Base-by-base conservation (phyloP, 2,113 vertebrate genomes). In the Pedionomus torquatus region DNA sequence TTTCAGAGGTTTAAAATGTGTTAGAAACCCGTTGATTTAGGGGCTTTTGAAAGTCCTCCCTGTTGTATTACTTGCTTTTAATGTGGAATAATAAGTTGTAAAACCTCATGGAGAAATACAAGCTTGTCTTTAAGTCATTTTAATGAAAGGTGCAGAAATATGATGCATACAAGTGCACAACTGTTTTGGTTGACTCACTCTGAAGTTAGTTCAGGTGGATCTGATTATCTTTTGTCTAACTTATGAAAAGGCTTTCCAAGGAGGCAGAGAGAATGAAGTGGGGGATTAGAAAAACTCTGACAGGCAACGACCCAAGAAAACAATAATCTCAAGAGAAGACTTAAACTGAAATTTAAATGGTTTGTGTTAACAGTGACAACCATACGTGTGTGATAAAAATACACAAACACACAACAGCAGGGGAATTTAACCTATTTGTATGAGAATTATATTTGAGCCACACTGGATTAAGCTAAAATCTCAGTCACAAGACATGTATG, bases 141-240 rank as follows among this genome's bases (percentile, higher is more conserved):
- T 83, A 65, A 46, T 72, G 15, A 81, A 86, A 89, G 28, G 3
- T 83, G 46, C 54, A 74, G 70, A 90, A 92, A 57, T 80, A 41
- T 3, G 10, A 48, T 88, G 49, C 20, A 5, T 80, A 25, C 3
- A 90, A 79, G 48, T 60, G 26, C 41, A 19, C 43, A 61, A 58
- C 10, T 77, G n/a, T 88, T 93, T 41, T 66, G n/a, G 3, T 58
- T 93, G 76, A 80, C 25, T 86, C 44, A 54, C 33, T 71, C 51
- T 86, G 76, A 86, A 77, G 37, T 90, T 92, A 83, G 64, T 93
- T 95, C 75, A 89, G 79, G 54, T 92, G 58, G 44, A 72, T 80
- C 66, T 92, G 39, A 57, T 95, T 95, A 83, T 87, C 51, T 83
- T 84, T 76, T 83, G 21, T 87, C 71, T 85, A 10, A 83, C 19